These are phyloP conservation scores for Nemapogon koenigi DNA, from an alignment of 2,888 invertebrate genomes.

Conservation along the genomic window DNA sequence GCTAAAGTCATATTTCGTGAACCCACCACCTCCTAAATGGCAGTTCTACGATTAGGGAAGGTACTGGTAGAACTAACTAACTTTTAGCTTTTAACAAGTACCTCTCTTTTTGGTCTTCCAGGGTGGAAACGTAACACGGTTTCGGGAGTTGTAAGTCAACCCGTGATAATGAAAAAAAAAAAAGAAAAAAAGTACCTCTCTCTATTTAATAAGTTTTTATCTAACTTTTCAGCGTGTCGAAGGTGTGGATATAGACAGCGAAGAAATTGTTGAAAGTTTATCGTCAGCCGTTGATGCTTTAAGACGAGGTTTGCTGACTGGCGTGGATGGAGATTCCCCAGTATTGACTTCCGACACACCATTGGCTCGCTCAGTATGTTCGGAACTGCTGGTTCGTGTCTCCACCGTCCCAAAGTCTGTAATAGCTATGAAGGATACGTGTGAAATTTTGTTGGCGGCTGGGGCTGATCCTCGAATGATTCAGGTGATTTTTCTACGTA, in stretches of 20 bases:
- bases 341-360: constrained; percentile 27
- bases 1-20: too few species aligned
- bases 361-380: constrained; percentile 28
- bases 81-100: too few species aligned
- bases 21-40: too few species aligned
- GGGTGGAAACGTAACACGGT: too few species aligned
- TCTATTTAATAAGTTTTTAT: constrained; percentile 4
- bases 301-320: constrained; percentile 32
- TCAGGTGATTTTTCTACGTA: constrained; percentile 41
- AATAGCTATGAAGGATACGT: constrained; percentile 70
- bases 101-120: too few species aligned
- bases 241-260: constrained; percentile 42
- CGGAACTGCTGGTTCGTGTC: constrained; percentile 38
- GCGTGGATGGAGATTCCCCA: constrained; percentile 4
- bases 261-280: constrained; percentile 42
- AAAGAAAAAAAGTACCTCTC: background rate
- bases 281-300: constrained; percentile 40
- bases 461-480: constrained; percentile 41
- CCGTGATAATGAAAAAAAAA: background rate
- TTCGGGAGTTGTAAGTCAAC: too few species aligned
- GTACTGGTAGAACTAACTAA: too few species aligned
- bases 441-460: constrained; percentile 39
- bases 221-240: constrained; percentile 45
- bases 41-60: too few species aligned
- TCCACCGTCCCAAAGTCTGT: constrained; percentile 40